phyloP scores from a whole-genome alignment of 2,113 vertebrate genomes.

The Elephantulus edwardii region DNA sequence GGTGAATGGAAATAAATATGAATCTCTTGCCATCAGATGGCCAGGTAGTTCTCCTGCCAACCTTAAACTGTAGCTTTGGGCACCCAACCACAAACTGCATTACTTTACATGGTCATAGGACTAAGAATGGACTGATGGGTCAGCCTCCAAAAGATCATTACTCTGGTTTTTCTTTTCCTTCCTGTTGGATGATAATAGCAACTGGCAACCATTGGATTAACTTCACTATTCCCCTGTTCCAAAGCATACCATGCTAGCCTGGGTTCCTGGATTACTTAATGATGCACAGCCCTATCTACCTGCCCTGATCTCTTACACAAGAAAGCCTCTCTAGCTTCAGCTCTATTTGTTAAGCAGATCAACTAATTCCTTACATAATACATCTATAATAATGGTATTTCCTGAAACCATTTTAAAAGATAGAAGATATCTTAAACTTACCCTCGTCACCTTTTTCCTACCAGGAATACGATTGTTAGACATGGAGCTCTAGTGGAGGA shows the following conservation, averaged over 20 bases:
- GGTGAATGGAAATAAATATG: no score
- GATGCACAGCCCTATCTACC: not conserved
- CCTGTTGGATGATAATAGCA: not conserved
- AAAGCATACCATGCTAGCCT: not conserved
- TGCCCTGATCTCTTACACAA: not conserved
- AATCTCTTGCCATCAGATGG: no score
- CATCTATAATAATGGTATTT: not conserved
- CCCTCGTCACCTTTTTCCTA: not conserved
- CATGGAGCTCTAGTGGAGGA: not conserved
- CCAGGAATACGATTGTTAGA: not conserved
- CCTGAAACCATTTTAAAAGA: not conserved
- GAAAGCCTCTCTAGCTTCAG: not conserved
- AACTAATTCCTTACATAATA: not conserved
- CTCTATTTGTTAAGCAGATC: not conserved
- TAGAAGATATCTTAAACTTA: not conserved
- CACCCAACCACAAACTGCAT: not conserved
- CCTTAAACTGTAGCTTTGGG: not conserved
- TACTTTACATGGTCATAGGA: not conserved
- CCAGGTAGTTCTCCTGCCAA: not conserved
- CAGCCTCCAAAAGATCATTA: not conserved
- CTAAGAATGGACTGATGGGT: no score
- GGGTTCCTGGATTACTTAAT: not conserved
- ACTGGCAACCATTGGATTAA: not conserved
- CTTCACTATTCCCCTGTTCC: accelerated
- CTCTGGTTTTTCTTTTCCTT: not conserved